A percentile compares a stretch with the other conserved stretches of the same genome.
Evolutionary conservation across 2,113 vertebrate species (phyloP).

Genomic region (Bettongia penicillata): DNA sequence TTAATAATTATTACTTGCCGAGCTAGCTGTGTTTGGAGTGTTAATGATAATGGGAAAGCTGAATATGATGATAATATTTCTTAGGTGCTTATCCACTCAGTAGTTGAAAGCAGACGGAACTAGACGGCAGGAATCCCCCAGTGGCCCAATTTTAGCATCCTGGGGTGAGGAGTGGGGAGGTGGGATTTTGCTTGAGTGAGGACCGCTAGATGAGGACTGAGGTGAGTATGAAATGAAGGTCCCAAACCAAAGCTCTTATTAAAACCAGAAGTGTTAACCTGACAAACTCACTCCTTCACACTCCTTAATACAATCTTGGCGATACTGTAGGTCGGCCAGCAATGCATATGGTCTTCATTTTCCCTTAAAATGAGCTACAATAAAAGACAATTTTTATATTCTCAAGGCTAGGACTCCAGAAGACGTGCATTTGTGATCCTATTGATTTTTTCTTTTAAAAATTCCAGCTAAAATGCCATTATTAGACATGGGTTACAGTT

Average conservation of each 20-base stretch:
- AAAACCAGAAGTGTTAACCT: constrained; percentile 69
- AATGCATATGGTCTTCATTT: constrained; percentile 70
- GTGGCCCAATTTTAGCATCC: constrained; percentile 8
- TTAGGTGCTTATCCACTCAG: constrained; percentile 50
- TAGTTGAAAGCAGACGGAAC: constrained; percentile 56
- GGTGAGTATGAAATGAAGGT: constrained; percentile 57
- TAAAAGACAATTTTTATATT: constrained; percentile 62
- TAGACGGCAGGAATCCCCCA: background rate
- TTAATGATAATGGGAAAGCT: constrained; percentile 63
- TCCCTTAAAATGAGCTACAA: constrained; percentile 64
- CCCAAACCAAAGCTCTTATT: constrained; percentile 70
- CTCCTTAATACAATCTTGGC: constrained; percentile 46
- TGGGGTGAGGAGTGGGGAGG: background rate
- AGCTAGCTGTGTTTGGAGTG: constrained; percentile 69
- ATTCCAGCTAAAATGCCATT: constrained; percentile 61
- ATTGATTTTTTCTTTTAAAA: constrained; percentile 53
- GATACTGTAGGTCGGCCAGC: constrained; percentile 22
- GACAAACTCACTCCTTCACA: constrained; percentile 61
- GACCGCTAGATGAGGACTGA: constrained; percentile 42
- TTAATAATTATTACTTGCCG: constrained; percentile 74
- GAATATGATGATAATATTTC: constrained; percentile 72
- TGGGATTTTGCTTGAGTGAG: constrained; percentile 36
- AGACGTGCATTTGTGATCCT: constrained; percentile 68
- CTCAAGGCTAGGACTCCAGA: constrained; percentile 62
- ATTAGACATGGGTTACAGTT: constrained; percentile 56